A percentile compares a stretch with the other conserved stretches of the same genome.
These are phyloP conservation scores for Brenthis hecate DNA, from an alignment of 2,888 invertebrate species.

Conservation along the genomic window DNA sequence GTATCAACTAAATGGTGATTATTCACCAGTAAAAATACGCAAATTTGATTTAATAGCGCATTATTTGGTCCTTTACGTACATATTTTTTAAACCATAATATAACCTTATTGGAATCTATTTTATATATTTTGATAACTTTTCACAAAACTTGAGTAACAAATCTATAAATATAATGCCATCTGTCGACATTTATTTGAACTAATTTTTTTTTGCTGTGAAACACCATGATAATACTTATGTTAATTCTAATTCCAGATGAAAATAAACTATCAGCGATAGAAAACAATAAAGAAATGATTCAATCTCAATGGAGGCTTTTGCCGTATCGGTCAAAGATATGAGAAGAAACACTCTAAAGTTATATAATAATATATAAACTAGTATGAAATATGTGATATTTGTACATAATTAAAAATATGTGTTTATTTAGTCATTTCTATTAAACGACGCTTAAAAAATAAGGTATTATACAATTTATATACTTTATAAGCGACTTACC, in stretches of 20 bases:
- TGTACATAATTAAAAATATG: conserved; percentile 13
- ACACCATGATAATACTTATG: no score
- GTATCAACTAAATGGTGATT: no score
- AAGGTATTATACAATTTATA: not conserved
- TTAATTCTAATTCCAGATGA: conserved; percentile 66
- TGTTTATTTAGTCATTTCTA: not conserved
- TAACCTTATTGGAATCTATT: no score
- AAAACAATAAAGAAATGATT: conserved; percentile 70
- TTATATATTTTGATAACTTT: no score
- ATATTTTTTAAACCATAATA: no score
- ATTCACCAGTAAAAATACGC: no score
- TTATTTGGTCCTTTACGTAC: no score
- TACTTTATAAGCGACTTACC: no score
- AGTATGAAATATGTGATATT: conserved; percentile 4
- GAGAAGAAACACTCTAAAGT: conserved; percentile 58
- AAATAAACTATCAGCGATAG: conserved; percentile 64
- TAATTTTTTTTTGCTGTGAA: no score
- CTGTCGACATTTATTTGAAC: no score
- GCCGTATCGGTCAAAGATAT: conserved; percentile 74
- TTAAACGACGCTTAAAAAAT: not conserved
- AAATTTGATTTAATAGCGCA: no score
- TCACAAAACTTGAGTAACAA: no score
- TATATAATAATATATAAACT: not conserved
- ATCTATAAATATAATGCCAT: not conserved
- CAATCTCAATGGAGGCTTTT: conserved; percentile 79